phyloP scores from a whole-genome alignment of 1,140 invertebrate genomes.

The Druon quercuslanigerum region DNA sequence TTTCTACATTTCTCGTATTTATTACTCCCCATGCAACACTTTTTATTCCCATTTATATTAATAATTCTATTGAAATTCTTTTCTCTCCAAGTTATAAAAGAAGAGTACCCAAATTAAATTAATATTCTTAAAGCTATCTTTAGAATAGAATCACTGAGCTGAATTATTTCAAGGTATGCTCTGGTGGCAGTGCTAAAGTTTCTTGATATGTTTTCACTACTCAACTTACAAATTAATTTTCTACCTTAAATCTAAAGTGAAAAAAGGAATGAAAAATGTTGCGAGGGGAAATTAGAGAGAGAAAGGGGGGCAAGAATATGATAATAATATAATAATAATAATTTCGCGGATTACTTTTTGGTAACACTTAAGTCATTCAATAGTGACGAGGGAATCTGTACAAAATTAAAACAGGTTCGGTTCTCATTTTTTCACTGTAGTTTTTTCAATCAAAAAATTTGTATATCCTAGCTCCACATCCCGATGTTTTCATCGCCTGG shows the following conservation, averaged over 20 bases:
- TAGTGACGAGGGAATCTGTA: conserved; percentile 60
- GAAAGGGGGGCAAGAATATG: too few relatives aligned
- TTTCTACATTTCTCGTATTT: background rate
- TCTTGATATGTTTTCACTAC: conserved; percentile 22
- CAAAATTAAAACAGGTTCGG: conserved; percentile 50
- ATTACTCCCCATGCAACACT: background rate
- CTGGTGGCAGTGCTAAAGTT: conserved; percentile 12
- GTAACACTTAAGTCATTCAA: conserved; percentile 1
- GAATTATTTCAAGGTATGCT: conserved; percentile 4
- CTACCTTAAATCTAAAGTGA: background rate
- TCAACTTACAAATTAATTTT: background rate
- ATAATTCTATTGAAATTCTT: background rate
- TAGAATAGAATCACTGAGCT: conserved; percentile 23
- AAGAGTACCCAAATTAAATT: background rate
- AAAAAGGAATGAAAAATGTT: background rate
- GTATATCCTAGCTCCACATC: conserved; percentile 46
- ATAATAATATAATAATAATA: background rate
- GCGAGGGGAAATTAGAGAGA: background rate
- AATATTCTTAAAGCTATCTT: conserved; percentile 16
- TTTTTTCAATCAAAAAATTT: conserved; percentile 41
- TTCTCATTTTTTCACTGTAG: background rate
- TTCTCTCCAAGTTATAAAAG: background rate
- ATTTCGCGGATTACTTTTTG: conserved; percentile 2
- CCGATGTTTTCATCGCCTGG: conserved; percentile 37
- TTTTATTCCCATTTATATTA: background rate